Evolutionary conservation across 2,888 invertebrate genomes (phyloP).

Genomic region (Villa cingulata): DNA sequence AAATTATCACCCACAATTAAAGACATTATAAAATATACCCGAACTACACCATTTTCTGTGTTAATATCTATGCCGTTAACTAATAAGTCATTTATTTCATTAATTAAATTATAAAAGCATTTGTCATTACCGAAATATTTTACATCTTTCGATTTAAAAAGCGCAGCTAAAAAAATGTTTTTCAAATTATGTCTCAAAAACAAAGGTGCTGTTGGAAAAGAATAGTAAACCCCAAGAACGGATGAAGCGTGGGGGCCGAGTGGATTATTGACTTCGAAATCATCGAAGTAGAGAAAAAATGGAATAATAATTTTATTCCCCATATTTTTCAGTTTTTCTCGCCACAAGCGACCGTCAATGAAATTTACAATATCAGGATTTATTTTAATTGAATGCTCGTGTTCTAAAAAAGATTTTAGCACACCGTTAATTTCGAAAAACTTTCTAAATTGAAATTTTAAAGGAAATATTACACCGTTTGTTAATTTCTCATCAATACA

Average conservation of each 20-base stretch:
- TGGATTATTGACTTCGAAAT: conserved; percentile 10
- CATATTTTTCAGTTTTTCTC: not conserved
- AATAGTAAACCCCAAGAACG: not conserved
- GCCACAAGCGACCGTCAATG: not conserved
- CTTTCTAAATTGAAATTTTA: conserved; percentile 3
- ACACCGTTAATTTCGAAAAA: conserved; percentile 2
- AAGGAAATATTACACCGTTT: conserved; percentile 1
- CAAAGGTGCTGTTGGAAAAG: not conserved
- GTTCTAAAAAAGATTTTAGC: not conserved
- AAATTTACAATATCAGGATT: conserved; percentile 1
- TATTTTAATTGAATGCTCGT: not conserved
- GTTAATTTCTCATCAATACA: not conserved
- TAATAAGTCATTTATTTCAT: not conserved
- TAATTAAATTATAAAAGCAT: not conserved
- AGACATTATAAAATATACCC: not conserved
- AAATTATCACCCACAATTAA: conserved; percentile 1
- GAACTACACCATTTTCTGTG: not conserved
- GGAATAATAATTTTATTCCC: not conserved
- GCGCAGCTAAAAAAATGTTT: not conserved
- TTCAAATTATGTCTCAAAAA: not conserved
- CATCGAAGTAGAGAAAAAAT: conserved; percentile 5
- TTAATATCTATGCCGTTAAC: not conserved
- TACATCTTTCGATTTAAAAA: not conserved
- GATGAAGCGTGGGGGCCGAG: conserved; percentile 4
- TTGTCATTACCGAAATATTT: not conserved